phyloP scores from a whole-genome alignment of 2,888 invertebrate genomes.

The Pachymerium ferrugineum region DNA sequence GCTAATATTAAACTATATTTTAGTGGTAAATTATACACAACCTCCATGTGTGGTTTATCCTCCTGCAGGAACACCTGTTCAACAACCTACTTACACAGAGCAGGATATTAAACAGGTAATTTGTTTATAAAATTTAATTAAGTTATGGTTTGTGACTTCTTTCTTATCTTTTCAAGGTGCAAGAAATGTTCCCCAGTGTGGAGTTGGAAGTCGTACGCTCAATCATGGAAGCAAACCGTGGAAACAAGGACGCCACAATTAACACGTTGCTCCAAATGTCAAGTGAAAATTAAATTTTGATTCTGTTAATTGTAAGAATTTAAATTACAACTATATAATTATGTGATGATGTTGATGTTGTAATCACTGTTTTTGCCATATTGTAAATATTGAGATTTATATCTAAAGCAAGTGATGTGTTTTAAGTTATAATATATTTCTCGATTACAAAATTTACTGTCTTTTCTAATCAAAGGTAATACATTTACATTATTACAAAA shows the following conservation, averaged over 20 bases:
- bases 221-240: slow-evolving; percentile 79
- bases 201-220: slow-evolving; percentile 89
- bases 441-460: no score
- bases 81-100: slow-evolving; percentile 44
- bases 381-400: no score
- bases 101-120: slow-evolving; percentile 61
- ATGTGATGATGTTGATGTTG: no score
- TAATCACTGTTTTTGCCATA: no score
- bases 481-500: no score
- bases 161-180: slow-evolving; percentile 58
- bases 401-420: no score
- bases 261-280: slow-evolving; percentile 81
- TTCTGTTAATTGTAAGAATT: no score
- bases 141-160: not conserved
- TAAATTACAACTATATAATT: no score
- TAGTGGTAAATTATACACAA: not conserved
- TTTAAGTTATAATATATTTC: no score
- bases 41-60: not conserved
- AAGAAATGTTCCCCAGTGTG: slow-evolving; percentile 94
- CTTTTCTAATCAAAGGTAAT: no score
- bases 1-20: no score
- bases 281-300: slow-evolving; percentile 31
- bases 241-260: slow-evolving; percentile 83
- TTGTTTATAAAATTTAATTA: not conserved
- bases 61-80: not conserved